Evolutionary conservation across 2,113 vertebrate genomes (phyloP).

Genomic region (Peromyscus californicus): DNA sequence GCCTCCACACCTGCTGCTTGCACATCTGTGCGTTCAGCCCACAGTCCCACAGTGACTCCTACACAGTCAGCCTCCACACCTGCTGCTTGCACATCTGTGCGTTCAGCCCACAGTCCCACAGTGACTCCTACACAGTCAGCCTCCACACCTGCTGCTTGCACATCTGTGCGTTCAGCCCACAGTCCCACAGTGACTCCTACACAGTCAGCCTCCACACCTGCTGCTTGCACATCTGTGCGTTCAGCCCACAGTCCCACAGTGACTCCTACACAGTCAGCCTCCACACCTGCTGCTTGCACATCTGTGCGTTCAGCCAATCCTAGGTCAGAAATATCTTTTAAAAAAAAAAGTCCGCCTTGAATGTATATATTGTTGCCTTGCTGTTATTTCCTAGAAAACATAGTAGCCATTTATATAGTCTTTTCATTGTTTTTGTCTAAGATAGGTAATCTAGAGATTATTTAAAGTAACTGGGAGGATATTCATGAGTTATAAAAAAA

Average conservation of each 20-base stretch:
- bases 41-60: too few species aligned
- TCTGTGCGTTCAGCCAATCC: neutral
- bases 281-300: neutral
- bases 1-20: neutral
- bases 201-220: neutral
- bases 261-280: neutral
- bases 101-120: neutral
- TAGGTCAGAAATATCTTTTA: neutral
- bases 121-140: neutral
- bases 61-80: neutral
- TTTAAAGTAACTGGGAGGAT: neutral
- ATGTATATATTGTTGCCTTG: neutral
- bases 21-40: neutral
- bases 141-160: neutral
- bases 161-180: neutral
- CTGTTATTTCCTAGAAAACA: neutral
- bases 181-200: neutral
- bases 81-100: neutral
- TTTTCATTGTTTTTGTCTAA: neutral
- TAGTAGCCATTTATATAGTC: neutral
- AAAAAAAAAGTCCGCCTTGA: neutral
- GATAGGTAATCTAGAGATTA: neutral
- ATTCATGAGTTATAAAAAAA: neutral
- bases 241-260: too few species aligned
- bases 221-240: neutral